Conservation (phyloP, 2,113 vertebrate species). For the Dolichallabes microphthalmus region DNA sequence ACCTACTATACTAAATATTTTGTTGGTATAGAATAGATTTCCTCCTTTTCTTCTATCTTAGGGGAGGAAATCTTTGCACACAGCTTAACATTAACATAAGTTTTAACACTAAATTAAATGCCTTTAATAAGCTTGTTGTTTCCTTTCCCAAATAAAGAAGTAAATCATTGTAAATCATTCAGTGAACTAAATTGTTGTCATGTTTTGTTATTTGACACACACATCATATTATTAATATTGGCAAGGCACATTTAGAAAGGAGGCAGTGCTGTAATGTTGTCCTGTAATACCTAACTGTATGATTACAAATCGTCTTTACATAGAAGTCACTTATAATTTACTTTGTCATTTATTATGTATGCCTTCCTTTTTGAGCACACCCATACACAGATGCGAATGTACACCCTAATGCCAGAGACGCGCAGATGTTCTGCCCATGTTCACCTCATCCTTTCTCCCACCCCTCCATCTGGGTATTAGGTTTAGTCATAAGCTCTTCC, state of each 20-base stretch:
- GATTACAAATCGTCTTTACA: not conserved
- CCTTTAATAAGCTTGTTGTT: not conserved
- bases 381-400: slow-evolving; percentile 18
- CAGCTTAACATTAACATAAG: not conserved
- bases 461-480: slow-evolving; percentile 51
- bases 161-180: slow-evolving; percentile 3
- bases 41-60: not conserved
- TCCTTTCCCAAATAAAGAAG: not conserved
- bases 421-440: slow-evolving; percentile 45
- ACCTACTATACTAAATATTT: not conserved
- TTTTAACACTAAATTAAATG: not conserved
- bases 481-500: slow-evolving; percentile 44
- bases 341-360: slow-evolving; percentile 34
- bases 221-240: slow-evolving; percentile 6
- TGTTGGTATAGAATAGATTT: not conserved
- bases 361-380: slow-evolving; percentile 11
- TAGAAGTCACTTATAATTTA: slow-evolving; percentile 16
- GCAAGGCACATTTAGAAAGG: not conserved
- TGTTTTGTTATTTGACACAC: slow-evolving; percentile 4
- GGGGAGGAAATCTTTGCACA: not conserved
- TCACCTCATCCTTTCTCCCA: slow-evolving; percentile 37
- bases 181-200: not conserved
- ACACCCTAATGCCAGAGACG: slow-evolving; percentile 2
- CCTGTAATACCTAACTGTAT: not conserved
- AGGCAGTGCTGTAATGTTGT: not conserved